Conservation (phyloP, 2,888 invertebrate species). For the Athetis lepigone region DNA sequence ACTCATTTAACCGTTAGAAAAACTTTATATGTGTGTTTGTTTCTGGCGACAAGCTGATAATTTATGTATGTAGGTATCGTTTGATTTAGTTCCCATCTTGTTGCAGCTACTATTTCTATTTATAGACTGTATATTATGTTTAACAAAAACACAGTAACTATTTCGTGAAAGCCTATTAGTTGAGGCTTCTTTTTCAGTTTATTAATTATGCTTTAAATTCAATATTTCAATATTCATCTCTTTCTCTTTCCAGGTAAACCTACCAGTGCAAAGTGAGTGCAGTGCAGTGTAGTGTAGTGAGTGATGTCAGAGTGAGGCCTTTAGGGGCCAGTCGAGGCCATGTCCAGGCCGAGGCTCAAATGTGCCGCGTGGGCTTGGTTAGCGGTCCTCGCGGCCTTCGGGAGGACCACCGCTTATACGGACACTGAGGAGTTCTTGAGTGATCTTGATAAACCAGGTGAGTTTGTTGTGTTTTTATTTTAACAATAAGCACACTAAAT, state of each 20-base stretch:
- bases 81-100: not conserved
- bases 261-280: conserved; percentile 59
- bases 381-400: conserved; percentile 83
- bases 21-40: conserved; percentile 1
- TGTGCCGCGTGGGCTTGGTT: conserved; percentile 85
- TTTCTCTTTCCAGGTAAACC: conserved; percentile 66
- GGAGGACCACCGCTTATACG: conserved; percentile 86
- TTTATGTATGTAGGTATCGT: conserved; percentile 12
- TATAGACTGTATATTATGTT: no score
- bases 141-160: no score
- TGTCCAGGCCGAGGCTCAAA: conserved; percentile 67
- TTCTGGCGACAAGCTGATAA: conserved; percentile 11
- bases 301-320: conserved; percentile 72
- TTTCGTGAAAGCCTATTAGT: no score
- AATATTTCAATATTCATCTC: not conserved
- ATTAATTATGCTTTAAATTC: no score
- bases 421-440: conserved; percentile 91
- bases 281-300: conserved; percentile 73
- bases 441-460: conserved; percentile 92
- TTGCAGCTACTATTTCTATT: no score
- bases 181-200: no score
- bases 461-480: conserved; percentile 50
- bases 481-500: no score
- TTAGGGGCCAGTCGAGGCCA: conserved; percentile 39
- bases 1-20: not conserved